Conservation (phyloP, 1,140 invertebrate genomes). For the Dinothrombium tinctorium region DNA sequence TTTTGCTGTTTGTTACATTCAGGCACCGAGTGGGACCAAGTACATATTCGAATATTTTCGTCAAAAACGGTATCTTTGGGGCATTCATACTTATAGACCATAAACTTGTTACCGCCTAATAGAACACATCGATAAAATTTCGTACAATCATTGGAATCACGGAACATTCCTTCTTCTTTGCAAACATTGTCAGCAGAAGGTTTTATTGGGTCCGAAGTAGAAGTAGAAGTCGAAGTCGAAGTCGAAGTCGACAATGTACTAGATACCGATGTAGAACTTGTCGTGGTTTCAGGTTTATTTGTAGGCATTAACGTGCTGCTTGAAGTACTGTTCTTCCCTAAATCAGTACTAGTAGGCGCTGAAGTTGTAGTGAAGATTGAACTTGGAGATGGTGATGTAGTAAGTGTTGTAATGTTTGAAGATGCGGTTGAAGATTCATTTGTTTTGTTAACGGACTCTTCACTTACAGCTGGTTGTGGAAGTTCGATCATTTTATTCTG, state of each 20-base stretch:
- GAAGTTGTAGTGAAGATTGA: neutral
- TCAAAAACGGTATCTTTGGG: constrained; percentile 11
- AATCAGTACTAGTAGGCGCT: neutral
- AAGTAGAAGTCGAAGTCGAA: constrained; percentile 1
- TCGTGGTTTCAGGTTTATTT: neutral
- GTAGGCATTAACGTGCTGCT: neutral
- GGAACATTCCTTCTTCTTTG: constrained; percentile 7
- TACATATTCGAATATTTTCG: constrained; percentile 2
- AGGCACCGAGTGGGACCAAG: constrained; percentile 9
- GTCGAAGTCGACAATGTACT: neutral
- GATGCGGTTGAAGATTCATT: neutral
- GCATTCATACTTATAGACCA: constrained; percentile 9
- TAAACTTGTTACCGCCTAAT: constrained; percentile 1
- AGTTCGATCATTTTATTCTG: constrained; percentile 5
- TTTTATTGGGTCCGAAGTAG: neutral
- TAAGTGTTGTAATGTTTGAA: neutral
- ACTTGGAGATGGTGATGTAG: neutral
- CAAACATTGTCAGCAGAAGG: constrained; percentile 1
- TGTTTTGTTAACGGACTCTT: neutral
- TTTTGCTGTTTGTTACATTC: constrained; percentile 6
- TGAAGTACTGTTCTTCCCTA: neutral
- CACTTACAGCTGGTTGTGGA: neutral
- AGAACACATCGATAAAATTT: constrained; percentile 12
- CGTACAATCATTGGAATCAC: constrained; percentile 8
- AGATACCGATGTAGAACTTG: constrained; percentile 3